These are phyloP conservation scores for Pseudomyrmex dendroicus DNA, from an alignment of 1,140 invertebrate species.

Conservation along the genomic window DNA sequence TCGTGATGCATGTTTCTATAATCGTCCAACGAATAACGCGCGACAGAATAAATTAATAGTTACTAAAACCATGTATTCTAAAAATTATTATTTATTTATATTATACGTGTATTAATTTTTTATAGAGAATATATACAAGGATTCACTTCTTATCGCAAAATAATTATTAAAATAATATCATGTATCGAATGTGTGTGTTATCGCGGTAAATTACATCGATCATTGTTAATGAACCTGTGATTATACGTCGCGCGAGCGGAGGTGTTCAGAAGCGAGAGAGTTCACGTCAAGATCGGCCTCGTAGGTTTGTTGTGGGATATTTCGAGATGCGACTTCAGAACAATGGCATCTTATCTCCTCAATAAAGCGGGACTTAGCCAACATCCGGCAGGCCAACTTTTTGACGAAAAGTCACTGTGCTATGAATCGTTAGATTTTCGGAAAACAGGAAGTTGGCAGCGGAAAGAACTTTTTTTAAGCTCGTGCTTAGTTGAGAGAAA, in stretches of 20 bases:
- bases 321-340: conserved; percentile 79
- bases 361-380: conserved; percentile 35
- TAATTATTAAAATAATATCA: too few relatives aligned
- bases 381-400: conserved; percentile 27
- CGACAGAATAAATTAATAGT: background rate
- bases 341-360: conserved; percentile 71
- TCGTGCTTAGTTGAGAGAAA: background rate
- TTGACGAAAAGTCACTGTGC: conserved; percentile 4
- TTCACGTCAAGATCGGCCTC: conserved; percentile 64
- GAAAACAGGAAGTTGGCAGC: conserved; percentile 19
- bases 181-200: background rate
- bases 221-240: conserved; percentile 24
- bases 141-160: too few relatives aligned
- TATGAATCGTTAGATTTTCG: conserved; percentile 9
- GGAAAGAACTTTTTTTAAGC: conserved; percentile 30
- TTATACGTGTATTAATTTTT: background rate
- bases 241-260: conserved; percentile 22
- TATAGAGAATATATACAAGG: too few relatives aligned
- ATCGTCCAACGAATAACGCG: background rate
- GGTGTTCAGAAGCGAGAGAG: conserved; percentile 66
- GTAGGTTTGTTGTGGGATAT: conserved; percentile 64
- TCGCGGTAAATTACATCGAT: background rate
- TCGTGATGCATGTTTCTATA: background rate
- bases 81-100: background rate
- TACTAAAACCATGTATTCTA: background rate